Conservation (phyloP, 2,113 vertebrate species). For the Trematomus loennbergii region DNA sequence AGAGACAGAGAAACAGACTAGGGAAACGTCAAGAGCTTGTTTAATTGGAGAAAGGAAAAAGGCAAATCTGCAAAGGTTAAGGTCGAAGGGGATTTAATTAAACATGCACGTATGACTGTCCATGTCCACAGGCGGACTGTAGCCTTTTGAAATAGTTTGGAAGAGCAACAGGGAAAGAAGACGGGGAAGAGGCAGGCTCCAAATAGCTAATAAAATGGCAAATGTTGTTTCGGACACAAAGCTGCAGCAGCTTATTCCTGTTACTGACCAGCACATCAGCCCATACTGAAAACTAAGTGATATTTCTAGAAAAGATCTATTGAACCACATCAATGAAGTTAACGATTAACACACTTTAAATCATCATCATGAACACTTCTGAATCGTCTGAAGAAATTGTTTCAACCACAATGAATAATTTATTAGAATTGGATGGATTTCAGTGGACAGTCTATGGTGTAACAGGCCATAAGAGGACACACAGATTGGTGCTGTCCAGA, state of each 20-base stretch:
- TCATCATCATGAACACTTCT: neutral
- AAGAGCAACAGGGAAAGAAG: neutral
- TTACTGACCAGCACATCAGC: neutral
- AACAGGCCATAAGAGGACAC: conserved; percentile 2
- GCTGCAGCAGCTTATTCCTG: neutral
- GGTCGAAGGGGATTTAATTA: conserved; percentile 29
- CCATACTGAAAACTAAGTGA: neutral
- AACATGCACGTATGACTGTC: neutral
- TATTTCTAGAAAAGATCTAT: neutral
- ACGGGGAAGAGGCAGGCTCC: neutral
- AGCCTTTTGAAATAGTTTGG: neutral
- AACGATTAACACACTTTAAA: neutral
- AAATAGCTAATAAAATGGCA: neutral
- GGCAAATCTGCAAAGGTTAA: conserved; percentile 19
- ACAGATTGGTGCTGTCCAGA: conserved; percentile 8
- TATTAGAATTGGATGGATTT: conserved; percentile 6
- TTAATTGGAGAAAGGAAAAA: conserved; percentile 25
- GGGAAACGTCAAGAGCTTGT: conserved; percentile 13
- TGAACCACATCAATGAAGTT: conserved; percentile 7
- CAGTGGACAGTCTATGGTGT: neutral
- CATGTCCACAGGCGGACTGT: conserved; percentile 1
- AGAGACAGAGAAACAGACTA: conserved; percentile 17
- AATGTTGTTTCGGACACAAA: neutral
- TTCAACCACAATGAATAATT: neutral
- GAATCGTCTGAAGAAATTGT: conserved; percentile 6